Base-by-base conservation (phyloP, 2,888 invertebrate genomes). In the Digitonthophagus gazella region DNA sequence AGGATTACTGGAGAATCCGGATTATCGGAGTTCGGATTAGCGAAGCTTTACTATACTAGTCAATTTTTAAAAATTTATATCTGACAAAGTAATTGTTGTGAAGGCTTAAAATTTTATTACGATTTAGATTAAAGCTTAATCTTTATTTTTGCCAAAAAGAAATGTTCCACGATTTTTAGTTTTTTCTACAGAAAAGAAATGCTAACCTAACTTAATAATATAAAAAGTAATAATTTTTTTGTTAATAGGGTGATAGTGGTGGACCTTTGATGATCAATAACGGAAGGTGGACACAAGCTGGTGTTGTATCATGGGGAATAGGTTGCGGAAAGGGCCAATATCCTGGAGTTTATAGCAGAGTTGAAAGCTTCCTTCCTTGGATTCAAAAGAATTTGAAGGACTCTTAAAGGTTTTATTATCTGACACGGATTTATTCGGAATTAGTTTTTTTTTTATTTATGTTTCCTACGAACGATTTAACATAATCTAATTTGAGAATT, bases 251-350 rank as follows among this genome's bases (percentile, higher is more conserved):
- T 61, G 95, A 95, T 81, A 94, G 94, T 75, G 95, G 95, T 61
- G 95, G 95, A 3, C 95, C 95, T 0, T 82, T 95, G 76, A 92
- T 95, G 90, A 88, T 94, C 8, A 90, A 89, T 77, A 89, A 90
- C 68, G 89, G 87, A 44, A 88, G 88, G 70, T 94, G 93, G 91
- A 90, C 88, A 0, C 95, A 95, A 83, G 91, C 93, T 15, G 95
- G 95, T 66, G 89, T 95, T 64, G 95, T 95, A 15, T 94, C 94
- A 11, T 95, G 95, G 94, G 95, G 95, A 72, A 95, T 95, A 75
- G 95, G 94, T 54, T 95, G 95, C 80, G 95, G 95, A 68, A 94
- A 95, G 83, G 94, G 94, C 15, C 93, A 93, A 79, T 95, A 93
- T 83, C 95, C 95, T 0, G 96, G 95, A 14, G 95, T 96, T 2